phyloP scores from a whole-genome alignment of 2,113 vertebrate species.

The Passerina amoena region DNA sequence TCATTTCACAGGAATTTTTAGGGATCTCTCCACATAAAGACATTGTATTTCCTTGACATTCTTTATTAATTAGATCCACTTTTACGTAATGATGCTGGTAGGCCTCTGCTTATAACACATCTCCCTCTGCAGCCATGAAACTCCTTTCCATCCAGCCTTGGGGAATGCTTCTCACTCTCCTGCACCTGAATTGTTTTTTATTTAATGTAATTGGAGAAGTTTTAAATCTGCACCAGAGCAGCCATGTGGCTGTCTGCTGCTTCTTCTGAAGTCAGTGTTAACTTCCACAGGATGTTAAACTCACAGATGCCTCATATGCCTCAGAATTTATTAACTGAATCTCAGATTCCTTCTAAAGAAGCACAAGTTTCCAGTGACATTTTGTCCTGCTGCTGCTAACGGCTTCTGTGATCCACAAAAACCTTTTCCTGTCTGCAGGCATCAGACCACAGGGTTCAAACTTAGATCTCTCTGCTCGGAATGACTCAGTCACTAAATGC shows the following conservation, averaged over 20 bases:
- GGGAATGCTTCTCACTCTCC: not conserved
- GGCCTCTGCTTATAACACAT: not conserved
- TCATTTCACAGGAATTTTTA: not conserved
- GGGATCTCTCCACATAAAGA: not conserved
- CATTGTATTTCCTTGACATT: not conserved
- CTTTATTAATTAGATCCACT: not conserved
- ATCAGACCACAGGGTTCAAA: constrained; percentile 41
- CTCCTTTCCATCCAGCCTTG: not conserved
- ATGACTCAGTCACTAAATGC: constrained; percentile 57
- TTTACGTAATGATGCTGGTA: not conserved
- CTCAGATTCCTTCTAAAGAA: constrained; percentile 33
- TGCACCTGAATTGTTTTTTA: not conserved
- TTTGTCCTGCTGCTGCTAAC: constrained; percentile 27
- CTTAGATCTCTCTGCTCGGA: constrained; percentile 36
- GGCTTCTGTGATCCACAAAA: constrained; percentile 16
- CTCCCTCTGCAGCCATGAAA: not conserved
- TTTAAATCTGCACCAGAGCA: not conserved
- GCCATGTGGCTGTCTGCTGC: constrained; percentile 49
- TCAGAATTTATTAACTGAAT: constrained; percentile 49
- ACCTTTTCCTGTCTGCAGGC: constrained; percentile 31
- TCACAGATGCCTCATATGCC: constrained; percentile 40
- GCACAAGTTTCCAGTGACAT: constrained; percentile 16
- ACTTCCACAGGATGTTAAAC: constrained; percentile 55
- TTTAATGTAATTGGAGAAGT: not conserved
- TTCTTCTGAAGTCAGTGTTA: constrained; percentile 45